These are phyloP conservation scores for Trimorus sp. DNA, from an alignment of 2,888 invertebrate genomes.

Conservation along the genomic window DNA sequence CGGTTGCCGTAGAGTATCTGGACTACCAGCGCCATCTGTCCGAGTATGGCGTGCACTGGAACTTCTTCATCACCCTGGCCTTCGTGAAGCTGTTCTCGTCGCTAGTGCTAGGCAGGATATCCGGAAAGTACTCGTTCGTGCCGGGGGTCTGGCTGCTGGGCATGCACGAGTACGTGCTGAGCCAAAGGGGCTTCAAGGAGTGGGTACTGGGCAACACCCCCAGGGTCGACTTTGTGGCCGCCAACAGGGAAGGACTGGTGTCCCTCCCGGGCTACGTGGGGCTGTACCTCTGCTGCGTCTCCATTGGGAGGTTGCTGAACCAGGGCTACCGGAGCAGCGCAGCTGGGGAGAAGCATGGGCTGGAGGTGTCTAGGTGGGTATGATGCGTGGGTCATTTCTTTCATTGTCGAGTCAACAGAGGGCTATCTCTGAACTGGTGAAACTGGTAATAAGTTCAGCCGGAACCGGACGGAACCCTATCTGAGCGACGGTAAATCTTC, in stretches of 20 bases:
- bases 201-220: constrained; percentile 86
- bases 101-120: constrained; percentile 83
- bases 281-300: constrained; percentile 89
- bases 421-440: too few species aligned
- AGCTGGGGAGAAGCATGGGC: too few species aligned
- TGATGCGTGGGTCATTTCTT: too few species aligned
- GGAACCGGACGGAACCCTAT: too few species aligned
- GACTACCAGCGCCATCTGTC: constrained; percentile 94
- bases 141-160: constrained; percentile 84
- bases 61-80: constrained; percentile 98
- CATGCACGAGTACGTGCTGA: constrained; percentile 85
- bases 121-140: constrained; percentile 83
- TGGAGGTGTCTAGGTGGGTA: too few species aligned
- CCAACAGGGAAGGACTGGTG: constrained; percentile 95
- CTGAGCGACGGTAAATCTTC: too few species aligned
- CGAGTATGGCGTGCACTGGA: constrained; percentile 99
- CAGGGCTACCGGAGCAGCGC: constrained; percentile 68
- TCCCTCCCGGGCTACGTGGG: constrained; percentile 93
- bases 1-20: constrained; percentile 84
- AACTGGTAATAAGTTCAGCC: too few species aligned
- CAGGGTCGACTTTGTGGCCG: constrained; percentile 85
- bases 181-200: constrained; percentile 85
- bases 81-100: constrained; percentile 89
- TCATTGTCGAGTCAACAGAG: too few species aligned
- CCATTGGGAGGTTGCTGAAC: constrained; percentile 84